These are phyloP conservation scores for Drosophila imparisetae DNA, from an alignment of 2,888 invertebrate species.

Conservation along the genomic window DNA sequence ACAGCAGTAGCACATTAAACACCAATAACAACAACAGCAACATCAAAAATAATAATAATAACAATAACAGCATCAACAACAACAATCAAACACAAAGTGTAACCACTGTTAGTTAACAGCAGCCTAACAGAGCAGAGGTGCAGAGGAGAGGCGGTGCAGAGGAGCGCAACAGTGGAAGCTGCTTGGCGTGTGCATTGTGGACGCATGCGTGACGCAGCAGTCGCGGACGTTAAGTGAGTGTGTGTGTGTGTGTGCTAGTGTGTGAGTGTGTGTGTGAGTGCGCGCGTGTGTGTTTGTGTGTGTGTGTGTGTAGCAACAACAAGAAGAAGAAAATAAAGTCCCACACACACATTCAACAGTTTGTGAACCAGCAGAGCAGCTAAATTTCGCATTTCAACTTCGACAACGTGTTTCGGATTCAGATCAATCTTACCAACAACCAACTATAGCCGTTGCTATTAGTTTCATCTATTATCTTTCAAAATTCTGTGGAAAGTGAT, in stretches of 20 bases:
- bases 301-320: conserved; percentile 30
- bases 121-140: conserved; percentile 13
- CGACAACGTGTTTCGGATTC: conserved; percentile 18
- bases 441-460: conserved; percentile 52
- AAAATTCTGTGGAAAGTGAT: conserved; percentile 68
- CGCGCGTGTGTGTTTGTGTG: conserved; percentile 17
- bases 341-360: conserved; percentile 39
- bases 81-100: conserved; percentile 14
- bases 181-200: conserved; percentile 58
- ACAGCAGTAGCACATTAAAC: conserved; percentile 39
- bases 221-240: conserved; percentile 65
- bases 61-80: conserved; percentile 37
- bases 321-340: conserved; percentile 18
- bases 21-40: conserved; percentile 36
- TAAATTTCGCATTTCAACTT: conserved; percentile 43
- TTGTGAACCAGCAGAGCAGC: conserved; percentile 25
- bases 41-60: conserved; percentile 21
- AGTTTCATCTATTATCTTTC: conserved; percentile 52
- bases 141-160: neutral
- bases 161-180: conserved; percentile 16
- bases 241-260: conserved; percentile 21
- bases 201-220: conserved; percentile 71
- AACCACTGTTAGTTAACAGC: conserved; percentile 54
- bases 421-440: conserved; percentile 47
- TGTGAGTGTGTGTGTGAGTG: conserved; percentile 21